Base-by-base conservation (phyloP, 2,888 invertebrate genomes). In the Netelia melanura region DNA sequence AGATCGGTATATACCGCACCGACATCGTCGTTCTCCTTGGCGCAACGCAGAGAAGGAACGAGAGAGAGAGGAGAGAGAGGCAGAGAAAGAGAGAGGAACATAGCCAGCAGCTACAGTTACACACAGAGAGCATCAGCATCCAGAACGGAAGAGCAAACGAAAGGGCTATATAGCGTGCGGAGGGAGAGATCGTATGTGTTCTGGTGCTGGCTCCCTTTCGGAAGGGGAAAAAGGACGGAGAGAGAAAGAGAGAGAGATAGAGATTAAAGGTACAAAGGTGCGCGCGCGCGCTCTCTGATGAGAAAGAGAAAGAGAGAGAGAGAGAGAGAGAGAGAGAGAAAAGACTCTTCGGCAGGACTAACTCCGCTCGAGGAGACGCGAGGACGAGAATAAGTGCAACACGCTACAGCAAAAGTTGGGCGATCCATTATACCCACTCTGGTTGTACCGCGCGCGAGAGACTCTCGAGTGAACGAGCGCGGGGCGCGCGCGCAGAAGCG, bases 341-440 rank as follows among this genome's bases (percentile, higher is more conserved):
- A 81, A 65, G 67, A 85, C 23, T 72, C 65, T 74, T 72, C 48
- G 54, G 48, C 23, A 38, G 52, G 58, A 38, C 23, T 48, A 65
- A 67, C 61, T 62, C 81, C 54, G 54, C 64, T 61, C 52, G 67
- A 80, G 64, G 71, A 71, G 77, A 68, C 76, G 72, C 71, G 52
- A 76, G 76, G 76, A 80, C 74, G 82, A 83, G 80, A 87, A 88
- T 86, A 87, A 88, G 87, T 86, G 83, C 84, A 83, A 75, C 86
- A 85, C 85, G 81, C 86, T 72, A 81, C 80, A 87, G 87, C 81
- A 84, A 87, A 89, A 89, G 87, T 89, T 89, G 87, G 87, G 87
- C 89, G 89, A 91, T 91, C 90, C 90, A 90, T 91, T 90, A 72
- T 48, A 90, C 89, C 86, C 86, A 86, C 84, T 81, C 84, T 56